These are phyloP conservation scores for Alouatta palliata DNA, from an alignment of 2,113 vertebrate genomes.

Conservation along the genomic window DNA sequence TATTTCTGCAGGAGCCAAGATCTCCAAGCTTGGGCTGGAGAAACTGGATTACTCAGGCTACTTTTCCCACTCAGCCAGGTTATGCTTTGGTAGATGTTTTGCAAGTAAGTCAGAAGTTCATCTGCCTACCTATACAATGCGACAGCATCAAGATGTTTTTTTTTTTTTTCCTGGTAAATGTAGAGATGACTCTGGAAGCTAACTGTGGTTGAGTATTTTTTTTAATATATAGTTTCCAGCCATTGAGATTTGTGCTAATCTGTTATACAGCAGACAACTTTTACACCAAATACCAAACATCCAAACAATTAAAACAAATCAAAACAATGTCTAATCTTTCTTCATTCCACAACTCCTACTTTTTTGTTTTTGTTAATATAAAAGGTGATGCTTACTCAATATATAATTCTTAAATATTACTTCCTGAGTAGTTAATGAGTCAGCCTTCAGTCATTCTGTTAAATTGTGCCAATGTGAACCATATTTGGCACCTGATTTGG, in stretches of 20 bases:
- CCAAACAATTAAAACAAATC: background rate
- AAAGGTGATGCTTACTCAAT: background rate
- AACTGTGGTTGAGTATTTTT: background rate
- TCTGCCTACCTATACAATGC: background rate
- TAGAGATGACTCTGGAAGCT: background rate
- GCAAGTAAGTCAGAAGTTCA: background rate
- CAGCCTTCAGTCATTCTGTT: background rate
- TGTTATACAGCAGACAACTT: background rate
- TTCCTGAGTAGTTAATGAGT: background rate
- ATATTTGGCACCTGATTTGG: background rate
- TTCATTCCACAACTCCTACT: background rate
- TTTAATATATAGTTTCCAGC: background rate
- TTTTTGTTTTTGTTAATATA: background rate
- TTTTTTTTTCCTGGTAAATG: background rate
- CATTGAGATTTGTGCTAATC: background rate
- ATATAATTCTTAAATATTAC: background rate
- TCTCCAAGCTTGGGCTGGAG: background rate
- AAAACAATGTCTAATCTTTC: background rate
- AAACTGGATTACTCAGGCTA: background rate
- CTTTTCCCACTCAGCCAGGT: background rate
- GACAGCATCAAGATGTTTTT: background rate
- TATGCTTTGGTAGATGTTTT: background rate
- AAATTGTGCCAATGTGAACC: background rate
- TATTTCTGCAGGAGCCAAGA: background rate
- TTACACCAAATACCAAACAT: background rate